phyloP scores from a whole-genome alignment of 1,140 invertebrate species.

The Caenorhabditis latens region DNA sequence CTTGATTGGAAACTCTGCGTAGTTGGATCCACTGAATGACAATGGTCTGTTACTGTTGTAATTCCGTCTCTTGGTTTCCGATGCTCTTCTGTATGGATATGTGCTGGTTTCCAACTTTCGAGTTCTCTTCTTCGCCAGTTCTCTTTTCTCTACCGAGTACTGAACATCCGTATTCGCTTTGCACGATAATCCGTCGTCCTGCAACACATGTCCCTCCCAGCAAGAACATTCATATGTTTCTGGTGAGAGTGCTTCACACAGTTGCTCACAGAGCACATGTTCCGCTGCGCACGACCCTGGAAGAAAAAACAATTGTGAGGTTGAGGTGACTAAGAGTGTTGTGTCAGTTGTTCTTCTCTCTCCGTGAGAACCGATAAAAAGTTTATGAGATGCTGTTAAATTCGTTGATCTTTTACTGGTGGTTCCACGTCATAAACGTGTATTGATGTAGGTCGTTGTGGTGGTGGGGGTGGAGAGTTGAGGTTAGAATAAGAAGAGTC shows the following conservation, averaged over 20 bases:
- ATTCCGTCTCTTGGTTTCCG: neutral
- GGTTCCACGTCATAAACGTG: conserved; percentile 22
- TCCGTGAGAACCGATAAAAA: conserved; percentile 4
- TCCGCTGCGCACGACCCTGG: conserved; percentile 55
- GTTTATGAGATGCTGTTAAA: conserved; percentile 19
- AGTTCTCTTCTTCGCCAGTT: conserved; percentile 4
- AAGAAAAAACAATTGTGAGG: conserved; percentile 15
- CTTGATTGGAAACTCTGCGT: conserved; percentile 51
- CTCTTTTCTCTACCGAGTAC: neutral
- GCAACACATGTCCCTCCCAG: conserved; percentile 55
- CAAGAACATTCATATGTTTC: conserved; percentile 58
- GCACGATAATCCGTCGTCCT: conserved; percentile 51
- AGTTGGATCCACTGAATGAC: conserved; percentile 45
- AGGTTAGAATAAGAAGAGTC: no score
- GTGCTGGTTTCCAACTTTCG: conserved; percentile 34
- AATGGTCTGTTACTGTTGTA: neutral
- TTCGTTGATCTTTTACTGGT: neutral
- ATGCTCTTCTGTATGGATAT: conserved; percentile 2
- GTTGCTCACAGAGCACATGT: conserved; percentile 55
- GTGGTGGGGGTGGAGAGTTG: neutral
- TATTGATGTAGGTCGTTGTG: conserved; percentile 10
- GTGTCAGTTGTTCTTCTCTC: neutral
- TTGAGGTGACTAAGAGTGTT: neutral
- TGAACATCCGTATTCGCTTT: conserved; percentile 29
- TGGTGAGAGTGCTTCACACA: conserved; percentile 24